Percentiles rank a stretch among this genome's conserved stretches.
These are phyloP conservation scores for Dipodomys spectabilis DNA, from an alignment of 2,113 vertebrate genomes.

Conservation along the genomic window DNA sequence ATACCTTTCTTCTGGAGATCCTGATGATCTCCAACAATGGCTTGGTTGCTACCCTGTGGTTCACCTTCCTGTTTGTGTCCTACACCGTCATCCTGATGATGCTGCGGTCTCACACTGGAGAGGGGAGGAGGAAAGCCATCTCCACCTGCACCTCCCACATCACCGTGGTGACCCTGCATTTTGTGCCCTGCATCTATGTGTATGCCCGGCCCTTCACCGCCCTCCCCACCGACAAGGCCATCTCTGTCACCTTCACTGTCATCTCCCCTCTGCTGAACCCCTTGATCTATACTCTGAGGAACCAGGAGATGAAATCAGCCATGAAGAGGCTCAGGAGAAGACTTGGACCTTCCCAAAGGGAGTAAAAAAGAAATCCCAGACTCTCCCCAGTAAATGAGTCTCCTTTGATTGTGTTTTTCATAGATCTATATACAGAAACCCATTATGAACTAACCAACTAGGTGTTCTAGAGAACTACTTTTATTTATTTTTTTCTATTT, in stretches of 20 bases:
- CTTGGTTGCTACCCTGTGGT: conserved; percentile 56
- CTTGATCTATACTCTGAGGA: conserved; percentile 76
- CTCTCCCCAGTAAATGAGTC: not conserved
- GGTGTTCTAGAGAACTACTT: not conserved
- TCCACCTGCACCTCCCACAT: conserved; percentile 79
- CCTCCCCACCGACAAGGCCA: conserved; percentile 67
- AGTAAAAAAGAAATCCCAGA: not conserved
- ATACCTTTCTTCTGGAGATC: conserved; percentile 50
- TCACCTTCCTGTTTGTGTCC: conserved; percentile 65
- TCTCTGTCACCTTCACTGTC: conserved; percentile 71
- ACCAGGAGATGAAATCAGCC: conserved; percentile 74
- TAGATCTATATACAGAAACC: not conserved
- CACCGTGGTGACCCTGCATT: conserved; percentile 73
- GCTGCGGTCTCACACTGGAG: conserved; percentile 21
- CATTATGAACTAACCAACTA: not conserved
- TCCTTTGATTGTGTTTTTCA: not conserved
- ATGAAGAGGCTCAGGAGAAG: conserved; percentile 34
- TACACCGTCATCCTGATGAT: conserved; percentile 60
- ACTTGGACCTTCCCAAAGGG: not conserved
- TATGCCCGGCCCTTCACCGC: conserved; percentile 71
- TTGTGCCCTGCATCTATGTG: conserved; percentile 73
- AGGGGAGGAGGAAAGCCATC: conserved; percentile 66
- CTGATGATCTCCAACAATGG: conserved; percentile 70
- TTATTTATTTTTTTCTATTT: conserved; percentile 3
- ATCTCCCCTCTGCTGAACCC: conserved; percentile 78